Evolutionary conservation across 2,888 invertebrate species (phyloP), one percentile per base, ranked within the genome.

Genomic region (Chirona hameri): DNA sequence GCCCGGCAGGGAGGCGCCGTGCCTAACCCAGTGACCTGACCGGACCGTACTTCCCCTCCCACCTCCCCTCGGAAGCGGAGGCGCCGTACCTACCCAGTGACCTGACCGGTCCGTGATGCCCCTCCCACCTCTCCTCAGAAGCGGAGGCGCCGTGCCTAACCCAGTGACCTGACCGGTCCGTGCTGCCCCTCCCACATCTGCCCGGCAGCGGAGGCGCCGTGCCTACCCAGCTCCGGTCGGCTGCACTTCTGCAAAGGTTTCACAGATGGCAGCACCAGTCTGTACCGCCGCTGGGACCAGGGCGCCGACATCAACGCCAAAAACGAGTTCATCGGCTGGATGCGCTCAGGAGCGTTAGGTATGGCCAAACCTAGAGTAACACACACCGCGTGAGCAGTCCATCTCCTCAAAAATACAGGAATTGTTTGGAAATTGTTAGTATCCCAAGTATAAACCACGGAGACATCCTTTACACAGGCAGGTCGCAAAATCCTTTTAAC

Each of bases 1-100:
- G n/a, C 0, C 18, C 72, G 4, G 18, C 72, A 76, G 76, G 76
- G 76, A 76, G 76, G 76, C 12, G 76, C 76, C 76, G 7, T 76
- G 76, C 76, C 76, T 39, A n/a, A 24, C 76, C 76, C 76, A 76
- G 39, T n/a, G n/a, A n/a, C n/a, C n/a, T n/a, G n/a, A n/a, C n/a
- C 60, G 9, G 24, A 5, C 7, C 39, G 39, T 39, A 2, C 39
- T 39, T 7, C 39, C 60, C 24, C 10, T 9, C 21, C n/a, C 60
- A 24, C 21, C n/a, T 9, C 24, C 10, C 21, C 0, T 7, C 72
- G 4, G 18, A 31, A 76, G 76, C 76, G 76, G 76, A 76, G 76
- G 76, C 12, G 76, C 76, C 76, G 7, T 76, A 46, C 76, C 76
- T 39, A 24, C 76, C 76, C 76, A 76, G 39, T n/a, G n/a, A n/a